These are phyloP conservation scores for Stegophylla sp. DNA, from an alignment of 2,888 invertebrate genomes.

Conservation along the genomic window DNA sequence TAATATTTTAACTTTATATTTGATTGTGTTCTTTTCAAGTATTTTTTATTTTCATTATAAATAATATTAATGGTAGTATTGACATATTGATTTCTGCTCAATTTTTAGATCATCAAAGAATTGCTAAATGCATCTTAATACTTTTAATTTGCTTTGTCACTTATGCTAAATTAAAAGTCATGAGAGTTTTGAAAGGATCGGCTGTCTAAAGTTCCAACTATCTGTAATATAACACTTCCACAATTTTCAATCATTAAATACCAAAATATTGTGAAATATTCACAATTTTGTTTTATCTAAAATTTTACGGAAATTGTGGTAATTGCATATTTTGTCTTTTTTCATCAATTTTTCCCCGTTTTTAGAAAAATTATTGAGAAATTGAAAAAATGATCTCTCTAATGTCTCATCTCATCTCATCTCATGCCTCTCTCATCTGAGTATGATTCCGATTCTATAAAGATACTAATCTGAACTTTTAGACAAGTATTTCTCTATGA, in stretches of 20 bases:
- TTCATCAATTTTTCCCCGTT: no score
- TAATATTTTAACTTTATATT: background rate
- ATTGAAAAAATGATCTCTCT: no score
- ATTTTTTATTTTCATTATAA: background rate
- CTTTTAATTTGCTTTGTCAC: constrained; percentile 45
- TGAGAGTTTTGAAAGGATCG: constrained; percentile 56
- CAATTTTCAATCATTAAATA: background rate
- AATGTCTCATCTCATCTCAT: no score
- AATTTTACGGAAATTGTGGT: no score
- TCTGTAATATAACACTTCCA: constrained; percentile 57
- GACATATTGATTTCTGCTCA: no score
- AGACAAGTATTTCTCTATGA: no score
- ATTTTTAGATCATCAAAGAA: constrained; percentile 47
- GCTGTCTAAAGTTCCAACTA: constrained; percentile 50
- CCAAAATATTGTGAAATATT: background rate
- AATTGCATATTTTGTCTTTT: no score
- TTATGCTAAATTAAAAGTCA: constrained; percentile 44
- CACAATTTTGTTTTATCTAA: no score
- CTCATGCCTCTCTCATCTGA: no score
- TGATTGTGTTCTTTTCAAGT: background rate
- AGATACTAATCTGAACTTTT: no score
- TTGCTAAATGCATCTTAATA: constrained; percentile 39
- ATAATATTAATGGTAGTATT: background rate
- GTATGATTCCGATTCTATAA: no score
- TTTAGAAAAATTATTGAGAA: no score